A percentile compares a stretch with the other conserved stretches of the same genome.
phyloP scores from a whole-genome alignment of 2,797 vertebrate species.

The Clarias pachynema region DNA sequence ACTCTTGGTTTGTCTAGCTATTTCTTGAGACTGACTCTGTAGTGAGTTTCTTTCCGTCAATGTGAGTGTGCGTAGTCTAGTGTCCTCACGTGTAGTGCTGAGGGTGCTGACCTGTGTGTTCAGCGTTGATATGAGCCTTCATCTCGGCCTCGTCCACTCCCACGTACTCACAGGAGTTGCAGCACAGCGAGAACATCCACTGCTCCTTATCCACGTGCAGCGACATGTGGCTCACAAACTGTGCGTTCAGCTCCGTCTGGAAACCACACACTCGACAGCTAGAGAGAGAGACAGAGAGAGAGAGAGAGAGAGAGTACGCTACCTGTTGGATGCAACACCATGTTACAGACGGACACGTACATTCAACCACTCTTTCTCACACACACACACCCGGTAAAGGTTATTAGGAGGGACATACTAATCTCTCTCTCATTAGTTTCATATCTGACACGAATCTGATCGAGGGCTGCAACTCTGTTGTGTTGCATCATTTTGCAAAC shows the following conservation, averaged over 20 bases:
- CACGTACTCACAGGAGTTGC: constrained; percentile 91
- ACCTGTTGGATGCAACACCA: not conserved
- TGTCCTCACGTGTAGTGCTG: not conserved
- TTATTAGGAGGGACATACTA: not conserved
- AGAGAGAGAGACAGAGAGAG: constrained; percentile 34
- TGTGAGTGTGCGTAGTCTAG: not conserved
- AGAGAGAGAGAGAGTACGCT: not conserved
- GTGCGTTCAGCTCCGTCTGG: constrained; percentile 97
- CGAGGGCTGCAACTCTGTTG: not conserved
- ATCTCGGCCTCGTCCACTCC: constrained; percentile 97
- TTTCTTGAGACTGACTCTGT: not conserved
- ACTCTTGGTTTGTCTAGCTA: not conserved
- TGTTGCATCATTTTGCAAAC: not conserved
- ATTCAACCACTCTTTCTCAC: not conserved
- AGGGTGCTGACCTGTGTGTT: constrained; percentile 85
- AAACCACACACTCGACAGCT: constrained; percentile 99
- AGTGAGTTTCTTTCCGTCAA: not conserved
- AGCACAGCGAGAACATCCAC: constrained; percentile 99
- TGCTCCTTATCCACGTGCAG: constrained; percentile 99
- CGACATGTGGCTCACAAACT: constrained; percentile 99
- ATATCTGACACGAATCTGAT: not conserved
- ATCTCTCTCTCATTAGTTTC: not conserved
- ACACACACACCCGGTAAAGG: not conserved
- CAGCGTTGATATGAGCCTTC: constrained; percentile 88
- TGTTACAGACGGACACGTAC: not conserved